These are phyloP conservation scores for Gymnosoma rotundatum DNA, from an alignment of 2,888 invertebrate species.

Conservation along the genomic window DNA sequence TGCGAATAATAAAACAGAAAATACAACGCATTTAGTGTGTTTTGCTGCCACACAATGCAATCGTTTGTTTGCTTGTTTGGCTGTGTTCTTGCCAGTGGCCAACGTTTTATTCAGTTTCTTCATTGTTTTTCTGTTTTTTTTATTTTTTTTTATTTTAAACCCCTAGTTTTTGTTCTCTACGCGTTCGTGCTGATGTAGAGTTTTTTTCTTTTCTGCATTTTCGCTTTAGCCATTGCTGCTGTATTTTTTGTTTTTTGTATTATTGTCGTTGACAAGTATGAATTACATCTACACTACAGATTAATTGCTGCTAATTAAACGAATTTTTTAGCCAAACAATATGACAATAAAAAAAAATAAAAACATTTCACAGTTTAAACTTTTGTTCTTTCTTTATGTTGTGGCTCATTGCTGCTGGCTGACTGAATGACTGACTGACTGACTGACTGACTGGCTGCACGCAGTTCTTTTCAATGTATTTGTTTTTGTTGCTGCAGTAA, in stretches of 20 bases:
- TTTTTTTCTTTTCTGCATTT: background rate
- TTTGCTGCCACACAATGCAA: constrained; percentile 31
- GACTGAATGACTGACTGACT: background rate
- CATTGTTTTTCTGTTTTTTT: constrained; percentile 12
- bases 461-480: background rate
- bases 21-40: constrained; percentile 50
- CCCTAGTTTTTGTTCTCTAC: constrained; percentile 29
- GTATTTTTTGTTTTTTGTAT: constrained; percentile 13
- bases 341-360: constrained; percentile 27
- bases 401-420: constrained; percentile 3
- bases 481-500: background rate
- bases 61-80: constrained; percentile 5
- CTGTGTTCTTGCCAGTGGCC: constrained; percentile 45
- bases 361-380: background rate
- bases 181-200: constrained; percentile 26
- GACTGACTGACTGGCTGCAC: background rate
- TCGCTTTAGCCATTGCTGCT: constrained; percentile 24
- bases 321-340: constrained; percentile 68
- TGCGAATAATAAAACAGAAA: constrained; percentile 44
- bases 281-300: constrained; percentile 72
- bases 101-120: constrained; percentile 32
- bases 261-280: constrained; percentile 68
- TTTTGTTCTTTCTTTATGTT: background rate
- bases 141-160: constrained; percentile 5
- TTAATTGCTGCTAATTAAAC: constrained; percentile 74